Evolutionary conservation across 2,888 invertebrate genomes (phyloP), one percentile per base, ranked within the genome.

Genomic region (Netelia virgata): DNA sequence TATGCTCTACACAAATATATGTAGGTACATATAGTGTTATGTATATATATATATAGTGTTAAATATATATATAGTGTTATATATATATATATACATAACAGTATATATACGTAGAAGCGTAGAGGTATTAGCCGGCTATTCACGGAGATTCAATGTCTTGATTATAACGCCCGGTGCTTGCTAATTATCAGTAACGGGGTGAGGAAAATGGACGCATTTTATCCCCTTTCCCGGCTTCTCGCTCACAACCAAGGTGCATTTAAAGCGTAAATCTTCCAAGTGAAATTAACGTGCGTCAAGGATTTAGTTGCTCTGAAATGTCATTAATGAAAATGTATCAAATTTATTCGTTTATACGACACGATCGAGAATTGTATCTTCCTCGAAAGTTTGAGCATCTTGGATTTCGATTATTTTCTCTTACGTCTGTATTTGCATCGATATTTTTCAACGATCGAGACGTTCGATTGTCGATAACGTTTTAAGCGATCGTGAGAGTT

Each of bases 101-200:
- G n/a, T 36, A 18, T 69, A 8, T 57, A 61, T 16, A 76, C n/a
- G 53, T 41, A 69, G 63, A 77, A 70, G 76, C 69, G 64, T 74
- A 55, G 57, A 73, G 80, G 80, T 77, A 84, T 84, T 76, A 83
- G 74, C 81, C 69, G 53, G 80, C 84, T 84, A 84, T 85, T 85
- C 84, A 81, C 73, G 77, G 69, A 61, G 82, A 82, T 79, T 82
- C 77, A 84, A 84, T 84, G 80, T 81, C 84, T 81, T 81, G 73
- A 81, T 81, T 84, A 84, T 81, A 84, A 81, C 84, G 73, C 77
- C 57, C 77, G 76, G 81, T 81, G 81, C 81, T 81, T 81, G 69
- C 77, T 84, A 81, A 81, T 84, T 84, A 81, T 81, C 84, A 76
- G 76, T 41, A 76, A 83, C 76, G 72, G 66, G 64, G 43, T 72